A percentile compares a stretch with the other conserved stretches of the same genome.
phyloP scores from a whole-genome alignment of 2,888 invertebrate species.

The Oxycera nigricornis region DNA sequence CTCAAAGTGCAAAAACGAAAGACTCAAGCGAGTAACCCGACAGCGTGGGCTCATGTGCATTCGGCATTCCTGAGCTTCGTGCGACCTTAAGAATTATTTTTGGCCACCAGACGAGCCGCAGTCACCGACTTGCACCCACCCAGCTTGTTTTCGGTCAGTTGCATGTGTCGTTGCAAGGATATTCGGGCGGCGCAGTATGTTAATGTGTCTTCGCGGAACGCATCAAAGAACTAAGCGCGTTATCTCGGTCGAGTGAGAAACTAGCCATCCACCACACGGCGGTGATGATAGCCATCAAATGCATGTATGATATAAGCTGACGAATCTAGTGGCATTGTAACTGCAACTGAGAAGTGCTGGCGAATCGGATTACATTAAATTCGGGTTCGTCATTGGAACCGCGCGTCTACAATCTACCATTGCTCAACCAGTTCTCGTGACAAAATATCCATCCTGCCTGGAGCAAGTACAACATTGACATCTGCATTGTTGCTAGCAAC shows the following conservation, averaged over 20 bases:
- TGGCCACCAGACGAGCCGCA: background rate
- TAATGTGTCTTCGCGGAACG: background rate
- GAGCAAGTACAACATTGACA: background rate
- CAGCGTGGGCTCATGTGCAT: background rate
- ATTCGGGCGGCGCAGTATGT: background rate
- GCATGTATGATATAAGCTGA: too few species aligned
- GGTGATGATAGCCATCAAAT: too few species aligned
- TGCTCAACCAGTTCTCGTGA: slow-evolving; percentile 15
- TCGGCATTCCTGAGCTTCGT: background rate
- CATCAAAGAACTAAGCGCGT: background rate
- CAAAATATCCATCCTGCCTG: background rate
- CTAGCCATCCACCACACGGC: too few species aligned
- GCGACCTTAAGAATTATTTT: background rate
- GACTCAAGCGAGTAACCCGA: slow-evolving; percentile 26
- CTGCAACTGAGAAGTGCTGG: too few species aligned
- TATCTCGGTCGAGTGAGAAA: too few species aligned
- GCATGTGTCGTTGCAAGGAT: too few species aligned
- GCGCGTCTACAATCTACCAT: background rate
- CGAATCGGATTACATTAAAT: too few species aligned
- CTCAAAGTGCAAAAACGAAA: slow-evolving; percentile 23
- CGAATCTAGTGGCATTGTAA: too few species aligned
- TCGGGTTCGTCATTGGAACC: slow-evolving; percentile 13
- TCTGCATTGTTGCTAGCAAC: too few species aligned
- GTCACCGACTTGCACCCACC: background rate
- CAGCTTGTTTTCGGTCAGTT: too few species aligned